phyloP scores from a whole-genome alignment of 2,113 vertebrate species.

The Trinectes maculatus region DNA sequence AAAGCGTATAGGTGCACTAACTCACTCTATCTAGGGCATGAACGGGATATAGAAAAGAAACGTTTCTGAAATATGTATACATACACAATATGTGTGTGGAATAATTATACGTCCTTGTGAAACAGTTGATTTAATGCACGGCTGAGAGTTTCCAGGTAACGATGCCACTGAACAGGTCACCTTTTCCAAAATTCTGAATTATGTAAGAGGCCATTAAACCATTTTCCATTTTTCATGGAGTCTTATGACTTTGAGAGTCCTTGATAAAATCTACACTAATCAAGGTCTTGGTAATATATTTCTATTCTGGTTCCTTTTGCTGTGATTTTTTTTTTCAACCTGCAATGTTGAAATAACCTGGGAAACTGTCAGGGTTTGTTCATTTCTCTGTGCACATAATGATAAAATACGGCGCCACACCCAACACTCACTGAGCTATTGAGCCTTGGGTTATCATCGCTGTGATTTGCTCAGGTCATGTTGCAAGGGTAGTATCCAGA shows the following conservation, averaged over 20 bases:
- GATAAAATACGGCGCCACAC: slow-evolving; percentile 15
- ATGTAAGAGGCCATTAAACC: slow-evolving; percentile 10
- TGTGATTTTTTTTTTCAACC: not conserved
- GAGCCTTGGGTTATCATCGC: slow-evolving; percentile 12
- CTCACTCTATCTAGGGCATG: not conserved
- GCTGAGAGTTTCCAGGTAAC: slow-evolving; percentile 32
- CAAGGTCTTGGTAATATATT: not conserved
- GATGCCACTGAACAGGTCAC: slow-evolving; percentile 21
- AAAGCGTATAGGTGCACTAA: slow-evolving; percentile 4
- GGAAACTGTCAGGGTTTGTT: slow-evolving; percentile 2
- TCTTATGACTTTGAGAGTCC: not conserved
- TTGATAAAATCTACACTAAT: slow-evolving; percentile 7
- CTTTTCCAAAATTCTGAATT: slow-evolving; percentile 34
- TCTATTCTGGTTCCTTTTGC: not conserved
- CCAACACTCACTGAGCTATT: slow-evolving; percentile 18
- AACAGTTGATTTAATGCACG: slow-evolving; percentile 31
- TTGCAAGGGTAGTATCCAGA: slow-evolving; percentile 27
- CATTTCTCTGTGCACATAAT: slow-evolving; percentile 24
- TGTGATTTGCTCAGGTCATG: slow-evolving; percentile 32
- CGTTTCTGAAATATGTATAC: not conserved
- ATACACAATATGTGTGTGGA: no score
- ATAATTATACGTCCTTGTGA: slow-evolving; percentile 9
- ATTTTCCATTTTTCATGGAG: slow-evolving; percentile 25
- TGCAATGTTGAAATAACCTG: slow-evolving; percentile 5
- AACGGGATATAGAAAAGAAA: slow-evolving; percentile 13